A percentile compares a stretch with the other conserved stretches of the same genome.
Conservation (phyloP, 2,113 vertebrate species). For the Felis chaus region DNA sequence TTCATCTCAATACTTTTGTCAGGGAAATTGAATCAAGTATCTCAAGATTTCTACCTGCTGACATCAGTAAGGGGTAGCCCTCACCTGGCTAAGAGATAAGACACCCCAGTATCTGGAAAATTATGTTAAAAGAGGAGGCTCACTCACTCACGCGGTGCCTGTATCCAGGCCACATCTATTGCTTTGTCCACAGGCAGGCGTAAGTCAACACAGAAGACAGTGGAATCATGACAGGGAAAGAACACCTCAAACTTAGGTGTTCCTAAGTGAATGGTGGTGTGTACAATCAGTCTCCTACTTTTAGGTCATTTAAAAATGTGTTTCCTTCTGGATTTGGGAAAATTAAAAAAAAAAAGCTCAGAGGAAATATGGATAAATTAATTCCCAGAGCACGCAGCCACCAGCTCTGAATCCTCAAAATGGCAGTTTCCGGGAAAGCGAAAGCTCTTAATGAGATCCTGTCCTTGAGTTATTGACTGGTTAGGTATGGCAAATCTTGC, state of each 20-base stretch:
- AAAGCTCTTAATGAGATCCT: constrained; percentile 83
- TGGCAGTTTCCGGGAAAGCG: constrained; percentile 63
- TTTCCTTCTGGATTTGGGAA: constrained; percentile 21
- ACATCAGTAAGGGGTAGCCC: constrained; percentile 33
- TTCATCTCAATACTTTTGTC: not conserved
- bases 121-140: not conserved
- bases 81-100: not conserved
- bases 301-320: not conserved
- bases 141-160: rapidly evolving
- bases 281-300: not conserved
- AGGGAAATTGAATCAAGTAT: not conserved
- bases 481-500: constrained; percentile 81
- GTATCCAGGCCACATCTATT: rapidly evolving
- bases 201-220: not conserved
- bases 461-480: constrained; percentile 83
- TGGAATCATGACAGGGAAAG: rapidly evolving
- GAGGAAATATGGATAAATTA: constrained; percentile 66
- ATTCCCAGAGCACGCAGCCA: constrained; percentile 65
- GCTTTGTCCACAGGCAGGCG: rapidly evolving
- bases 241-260: not conserved
- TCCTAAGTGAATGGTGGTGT: not conserved
- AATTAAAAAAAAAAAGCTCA: constrained; percentile 31
- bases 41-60: not conserved
- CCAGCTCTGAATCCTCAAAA: constrained; percentile 48
- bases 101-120: not conserved